Base-by-base conservation (phyloP, 2,113 vertebrate genomes). In the Sitta europaea region DNA sequence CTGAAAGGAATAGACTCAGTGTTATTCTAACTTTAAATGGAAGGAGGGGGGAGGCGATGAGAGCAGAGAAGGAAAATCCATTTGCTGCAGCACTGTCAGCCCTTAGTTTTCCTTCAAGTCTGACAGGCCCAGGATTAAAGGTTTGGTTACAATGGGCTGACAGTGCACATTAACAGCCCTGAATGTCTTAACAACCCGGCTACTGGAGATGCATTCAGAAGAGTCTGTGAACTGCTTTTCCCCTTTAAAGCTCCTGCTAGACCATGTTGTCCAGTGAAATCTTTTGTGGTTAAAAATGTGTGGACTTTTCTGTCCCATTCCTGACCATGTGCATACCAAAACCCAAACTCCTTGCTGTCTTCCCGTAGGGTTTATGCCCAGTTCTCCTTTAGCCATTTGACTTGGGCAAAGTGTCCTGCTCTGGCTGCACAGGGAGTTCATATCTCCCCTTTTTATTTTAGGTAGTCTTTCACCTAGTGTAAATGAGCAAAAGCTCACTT, bases 111-210 rank as follows among this genome's bases (percentile, higher is more conserved):
- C 94, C 90, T 91, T 96, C 71, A 90, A 92, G 81, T 91, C 80
- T 96, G 96, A 97, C 94, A 95, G 90, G 71, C 61, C 93, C 81
- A 93, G 86, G 88, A 95, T 96, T 96, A 95, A 95, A 95, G 95
- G 82, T 31, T 93, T 97, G 94, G 93, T 96, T 91, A 94, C 89
- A 96, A 96, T 90, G 93, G 92, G 72, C 96, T 93, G 93, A 97
- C 80, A 96, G 95, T 96, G 86, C 79, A 96, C 86, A 97, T 97
- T 97, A 97, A 93, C 96, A 95, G 95, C 85, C 91, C 93, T 97
- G 90, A 97, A 97, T 97, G 95, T 97, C 96, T 97, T 97, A 96
- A 96, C 95, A 97, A 97, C 94, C 90, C 96, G 67, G 73, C 96
- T 95, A 92, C 95, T 94, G 96, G 83, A 97, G 76, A 90, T 96